phyloP scores from a whole-genome alignment of 2,113 vertebrate genomes.

The Psophia crepitans region DNA sequence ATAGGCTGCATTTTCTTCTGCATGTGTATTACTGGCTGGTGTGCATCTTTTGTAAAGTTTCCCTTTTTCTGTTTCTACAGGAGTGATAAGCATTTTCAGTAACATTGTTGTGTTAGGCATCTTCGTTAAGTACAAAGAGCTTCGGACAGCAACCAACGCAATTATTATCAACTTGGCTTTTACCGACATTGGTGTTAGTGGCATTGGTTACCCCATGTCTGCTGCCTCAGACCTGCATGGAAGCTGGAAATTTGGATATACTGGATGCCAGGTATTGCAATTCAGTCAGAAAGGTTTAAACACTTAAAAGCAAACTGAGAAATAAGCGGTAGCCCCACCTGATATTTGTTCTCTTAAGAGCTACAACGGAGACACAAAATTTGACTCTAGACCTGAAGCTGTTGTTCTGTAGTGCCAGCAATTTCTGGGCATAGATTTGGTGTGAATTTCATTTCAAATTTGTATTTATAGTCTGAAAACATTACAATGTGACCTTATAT shows the following conservation, averaged over 20 bases:
- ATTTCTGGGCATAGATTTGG: background rate
- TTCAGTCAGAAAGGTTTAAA: background rate
- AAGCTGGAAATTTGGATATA: conserved; percentile 94
- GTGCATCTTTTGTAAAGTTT: background rate
- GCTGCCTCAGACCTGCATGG: conserved; percentile 94
- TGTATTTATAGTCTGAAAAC: background rate
- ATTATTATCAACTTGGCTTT: conserved; percentile 95
- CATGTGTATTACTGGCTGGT: background rate
- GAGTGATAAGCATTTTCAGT: conserved; percentile 88
- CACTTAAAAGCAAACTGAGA: background rate
- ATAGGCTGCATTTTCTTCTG: background rate
- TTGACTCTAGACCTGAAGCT: background rate
- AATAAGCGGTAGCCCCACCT: background rate
- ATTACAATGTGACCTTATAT: background rate
- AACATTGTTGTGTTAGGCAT: conserved; percentile 92
- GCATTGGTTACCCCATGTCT: conserved; percentile 98
- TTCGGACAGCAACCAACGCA: conserved; percentile 92
- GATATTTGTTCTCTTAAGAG: background rate
- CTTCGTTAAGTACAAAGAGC: conserved; percentile 92
- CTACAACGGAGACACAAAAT: background rate
- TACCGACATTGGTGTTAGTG: conserved; percentile 94
- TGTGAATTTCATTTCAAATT: background rate
- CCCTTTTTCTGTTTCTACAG: conserved; percentile 71
- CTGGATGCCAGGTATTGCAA: conserved; percentile 90
- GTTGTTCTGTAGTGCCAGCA: background rate